Evolutionary conservation across 2,113 vertebrate species (phyloP).

Genomic region (Symphodus melops): DNA sequence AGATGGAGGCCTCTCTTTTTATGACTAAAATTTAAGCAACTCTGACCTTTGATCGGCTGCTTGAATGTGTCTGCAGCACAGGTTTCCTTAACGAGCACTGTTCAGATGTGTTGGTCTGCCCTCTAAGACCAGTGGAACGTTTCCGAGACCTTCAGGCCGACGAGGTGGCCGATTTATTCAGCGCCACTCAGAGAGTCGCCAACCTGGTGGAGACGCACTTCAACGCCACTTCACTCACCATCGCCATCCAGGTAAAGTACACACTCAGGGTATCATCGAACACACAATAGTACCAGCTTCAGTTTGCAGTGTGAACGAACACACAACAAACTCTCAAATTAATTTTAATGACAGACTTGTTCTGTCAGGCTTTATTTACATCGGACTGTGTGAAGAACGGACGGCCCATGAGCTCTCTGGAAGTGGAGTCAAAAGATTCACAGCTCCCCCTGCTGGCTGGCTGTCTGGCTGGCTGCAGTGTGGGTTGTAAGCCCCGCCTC

Average conservation of each 20-base stretch:
- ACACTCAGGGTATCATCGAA: not conserved
- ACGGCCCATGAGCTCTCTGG: too few relatives aligned
- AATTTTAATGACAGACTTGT: too few relatives aligned
- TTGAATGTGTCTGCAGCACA: not conserved
- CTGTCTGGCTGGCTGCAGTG: too few relatives aligned
- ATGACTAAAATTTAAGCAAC: too few relatives aligned
- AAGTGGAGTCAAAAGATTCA: too few relatives aligned
- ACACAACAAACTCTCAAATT: not conserved
- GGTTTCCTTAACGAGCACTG: conserved; percentile 77
- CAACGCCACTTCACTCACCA: conserved; percentile 88
- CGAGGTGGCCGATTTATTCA: conserved; percentile 90
- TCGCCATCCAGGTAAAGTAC: conserved; percentile 88
- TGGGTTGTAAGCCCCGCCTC: too few relatives aligned
- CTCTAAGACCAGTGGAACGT: conserved; percentile 87
- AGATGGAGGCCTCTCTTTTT: too few relatives aligned
- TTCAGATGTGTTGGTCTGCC: conserved; percentile 92
- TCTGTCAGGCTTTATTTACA: too few relatives aligned
- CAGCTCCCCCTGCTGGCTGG: too few relatives aligned
- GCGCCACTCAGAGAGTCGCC: conserved; percentile 85
- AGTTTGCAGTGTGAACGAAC: not conserved
- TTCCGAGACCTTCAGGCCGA: conserved; percentile 88
- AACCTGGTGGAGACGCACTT: conserved; percentile 89
- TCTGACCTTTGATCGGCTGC: not conserved
- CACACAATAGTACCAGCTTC: not conserved
- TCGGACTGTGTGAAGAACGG: too few relatives aligned